Evolutionary conservation across 2,113 vertebrate species (phyloP), one percentile per base, ranked within the genome.

Genomic region (Chlorodrepanis virens): DNA sequence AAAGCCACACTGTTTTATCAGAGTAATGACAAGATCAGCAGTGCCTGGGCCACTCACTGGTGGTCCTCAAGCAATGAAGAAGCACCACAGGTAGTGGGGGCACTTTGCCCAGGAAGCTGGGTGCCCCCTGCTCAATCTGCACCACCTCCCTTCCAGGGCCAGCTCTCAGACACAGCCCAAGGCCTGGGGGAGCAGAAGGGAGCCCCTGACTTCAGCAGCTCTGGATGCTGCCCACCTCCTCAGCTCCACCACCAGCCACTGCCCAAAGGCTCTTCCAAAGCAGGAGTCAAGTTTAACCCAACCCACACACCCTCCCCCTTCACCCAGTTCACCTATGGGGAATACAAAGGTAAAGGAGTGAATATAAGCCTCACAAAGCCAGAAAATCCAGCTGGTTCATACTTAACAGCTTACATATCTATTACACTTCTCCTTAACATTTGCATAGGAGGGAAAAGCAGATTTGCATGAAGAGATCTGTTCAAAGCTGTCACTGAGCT

Each of bases 381-480:
- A 92, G 92, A 90, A 93, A 90, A 94, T 72, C 72, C 92, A 93
- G 79, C 37, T 86, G 59, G 82, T 83, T 90, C 79, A 39, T 20
- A 16, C 69, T 90, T 77, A 93, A 85, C 54, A 86, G 79, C 68
- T 94, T 80, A 77, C 7, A 4, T 76, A 83, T 57, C 88, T 90
- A 69, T 40, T 80, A 61, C 15, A 27, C 68, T 83, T 94, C 52
- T 84, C 50, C 59, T 69, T 86, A 90, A 74, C 86, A 92, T 92
- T 92, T 90, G 93, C 86, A 92, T 78, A 96, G 86, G 71, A 83
- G 52, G 56, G 31, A 47, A 94, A 88, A 87, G 88, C 86, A 94
- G 91, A 96, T 95, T 90, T 92, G 91, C 93, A 92, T 78, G 33
- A 53, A 90, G 80, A 90, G 86, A 90, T 83, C 75, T 97, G 67